Evolutionary conservation across 1,140 invertebrate genomes (phyloP).

Genomic region (Papilio glaucus): DNA sequence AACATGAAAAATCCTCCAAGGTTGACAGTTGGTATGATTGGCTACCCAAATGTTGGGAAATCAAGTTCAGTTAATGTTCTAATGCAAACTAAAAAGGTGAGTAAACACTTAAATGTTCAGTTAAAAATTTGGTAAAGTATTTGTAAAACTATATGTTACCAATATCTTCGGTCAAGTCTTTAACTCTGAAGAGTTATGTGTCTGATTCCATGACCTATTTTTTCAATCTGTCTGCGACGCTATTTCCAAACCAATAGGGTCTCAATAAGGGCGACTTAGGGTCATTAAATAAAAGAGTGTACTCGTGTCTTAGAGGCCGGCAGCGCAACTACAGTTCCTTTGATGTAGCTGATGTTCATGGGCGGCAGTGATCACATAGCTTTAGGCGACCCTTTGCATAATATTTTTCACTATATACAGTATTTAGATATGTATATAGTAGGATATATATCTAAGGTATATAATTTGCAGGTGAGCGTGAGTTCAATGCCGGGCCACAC

Average conservation of each 20-base stretch:
- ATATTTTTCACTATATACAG: background rate
- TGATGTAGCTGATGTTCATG: too few species aligned
- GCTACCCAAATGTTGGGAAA: conserved; percentile 99
- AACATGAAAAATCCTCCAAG: conserved; percentile 85
- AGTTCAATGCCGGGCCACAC: conserved; percentile 99
- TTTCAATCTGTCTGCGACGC: too few species aligned
- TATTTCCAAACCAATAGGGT: too few species aligned
- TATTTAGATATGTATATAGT: background rate
- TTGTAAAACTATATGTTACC: too few species aligned
- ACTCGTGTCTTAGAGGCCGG: too few species aligned
- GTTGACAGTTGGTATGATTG: conserved; percentile 95
- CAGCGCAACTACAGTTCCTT: too few species aligned
- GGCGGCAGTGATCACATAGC: too few species aligned
- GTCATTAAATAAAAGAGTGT: too few species aligned
- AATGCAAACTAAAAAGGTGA: conserved; percentile 93
- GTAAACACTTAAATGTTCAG: conserved; percentile 16
- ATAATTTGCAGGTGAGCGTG: conserved; percentile 87
- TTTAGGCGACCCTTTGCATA: too few species aligned
- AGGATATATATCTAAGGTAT: conserved; percentile 46
- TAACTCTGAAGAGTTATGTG: background rate
- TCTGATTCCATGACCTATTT: too few species aligned
- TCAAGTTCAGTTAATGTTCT: conserved; percentile 99
- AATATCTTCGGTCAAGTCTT: background rate
- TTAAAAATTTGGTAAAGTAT: too few species aligned
- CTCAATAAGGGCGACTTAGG: too few species aligned